Percentiles rank a stretch among this genome's conserved stretches.
Evolutionary conservation across 1,140 invertebrate genomes (phyloP).

Genomic region (Brachionus paranguensis): DNA sequence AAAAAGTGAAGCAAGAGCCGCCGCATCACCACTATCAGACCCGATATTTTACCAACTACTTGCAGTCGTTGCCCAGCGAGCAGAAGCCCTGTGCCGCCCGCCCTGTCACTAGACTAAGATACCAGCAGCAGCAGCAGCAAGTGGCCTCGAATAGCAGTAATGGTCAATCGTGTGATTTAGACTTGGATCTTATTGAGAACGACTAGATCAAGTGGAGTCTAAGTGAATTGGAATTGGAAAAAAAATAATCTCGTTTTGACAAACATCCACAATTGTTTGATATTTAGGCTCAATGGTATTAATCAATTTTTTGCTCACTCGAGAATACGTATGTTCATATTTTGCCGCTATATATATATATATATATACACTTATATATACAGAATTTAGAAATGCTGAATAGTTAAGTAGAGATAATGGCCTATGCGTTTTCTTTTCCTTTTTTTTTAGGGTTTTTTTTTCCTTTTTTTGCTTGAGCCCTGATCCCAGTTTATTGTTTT

Average conservation of each 20-base stretch:
- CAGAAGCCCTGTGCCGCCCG: not conserved
- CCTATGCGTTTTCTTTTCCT: not conserved
- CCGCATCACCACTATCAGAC: slow-evolving; percentile 36
- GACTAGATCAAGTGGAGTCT: not conserved
- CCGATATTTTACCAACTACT: slow-evolving; percentile 24
- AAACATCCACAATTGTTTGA: not conserved
- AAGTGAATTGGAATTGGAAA: not conserved
- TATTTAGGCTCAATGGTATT: not conserved
- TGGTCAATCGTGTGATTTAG: slow-evolving; percentile 10
- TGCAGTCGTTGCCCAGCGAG: not conserved
- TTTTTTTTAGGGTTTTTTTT: too few species aligned
- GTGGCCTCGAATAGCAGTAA: not conserved
- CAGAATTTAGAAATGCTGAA: not conserved
- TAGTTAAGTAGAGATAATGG: not conserved
- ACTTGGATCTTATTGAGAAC: slow-evolving; percentile 37
- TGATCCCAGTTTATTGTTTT: not conserved
- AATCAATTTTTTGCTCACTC: not conserved
- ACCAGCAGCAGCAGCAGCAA: slow-evolving; percentile 29
- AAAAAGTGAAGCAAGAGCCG: slow-evolving; percentile 2
- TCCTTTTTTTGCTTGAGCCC: not conserved
- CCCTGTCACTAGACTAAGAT: slow-evolving; percentile 24
- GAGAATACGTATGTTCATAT: not conserved
- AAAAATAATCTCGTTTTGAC: not conserved
- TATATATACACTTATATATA: not conserved
- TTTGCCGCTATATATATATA: not conserved